Percentiles rank a stretch among this genome's conserved stretches.
These are phyloP conservation scores for Peribatodes rhomboidaria DNA, from an alignment of 2,888 invertebrate species.

Conservation along the genomic window DNA sequence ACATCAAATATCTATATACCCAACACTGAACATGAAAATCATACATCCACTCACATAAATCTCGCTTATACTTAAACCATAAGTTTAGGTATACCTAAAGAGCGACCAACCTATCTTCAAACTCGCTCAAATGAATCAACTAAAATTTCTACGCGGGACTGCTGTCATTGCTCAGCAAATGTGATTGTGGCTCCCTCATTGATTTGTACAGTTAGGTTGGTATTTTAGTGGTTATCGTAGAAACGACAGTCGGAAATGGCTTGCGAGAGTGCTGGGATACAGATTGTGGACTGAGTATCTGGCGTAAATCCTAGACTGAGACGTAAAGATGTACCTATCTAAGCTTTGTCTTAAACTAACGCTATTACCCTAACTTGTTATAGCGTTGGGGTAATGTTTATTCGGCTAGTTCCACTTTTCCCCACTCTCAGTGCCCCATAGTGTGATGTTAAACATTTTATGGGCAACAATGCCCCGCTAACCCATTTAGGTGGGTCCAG, in stretches of 20 bases:
- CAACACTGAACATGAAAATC: neutral
- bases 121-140: neutral
- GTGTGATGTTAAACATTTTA: too few relatives aligned
- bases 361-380: too few relatives aligned
- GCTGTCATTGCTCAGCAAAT: neutral
- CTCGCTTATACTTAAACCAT: neutral
- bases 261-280: constrained; percentile 3
- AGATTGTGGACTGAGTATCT: constrained; percentile 5
- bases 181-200: neutral
- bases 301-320: neutral
- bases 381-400: too few relatives aligned
- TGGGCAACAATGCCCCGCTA: too few relatives aligned
- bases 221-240: constrained; percentile 8
- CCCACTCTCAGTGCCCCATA: too few relatives aligned
- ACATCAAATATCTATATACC: neutral
- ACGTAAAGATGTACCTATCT: neutral
- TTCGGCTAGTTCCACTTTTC: too few relatives aligned
- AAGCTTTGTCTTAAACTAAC: constrained; percentile 6
- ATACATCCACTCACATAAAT: neutral
- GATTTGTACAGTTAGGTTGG: neutral
- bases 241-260: constrained; percentile 20
- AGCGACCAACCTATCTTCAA: neutral
- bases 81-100: neutral
- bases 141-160: neutral
- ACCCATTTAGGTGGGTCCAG: too few relatives aligned